Evolutionary conservation across 2,113 vertebrate genomes (phyloP), one percentile per base, ranked within the genome.

Genomic region (Petaurus breviceps): DNA sequence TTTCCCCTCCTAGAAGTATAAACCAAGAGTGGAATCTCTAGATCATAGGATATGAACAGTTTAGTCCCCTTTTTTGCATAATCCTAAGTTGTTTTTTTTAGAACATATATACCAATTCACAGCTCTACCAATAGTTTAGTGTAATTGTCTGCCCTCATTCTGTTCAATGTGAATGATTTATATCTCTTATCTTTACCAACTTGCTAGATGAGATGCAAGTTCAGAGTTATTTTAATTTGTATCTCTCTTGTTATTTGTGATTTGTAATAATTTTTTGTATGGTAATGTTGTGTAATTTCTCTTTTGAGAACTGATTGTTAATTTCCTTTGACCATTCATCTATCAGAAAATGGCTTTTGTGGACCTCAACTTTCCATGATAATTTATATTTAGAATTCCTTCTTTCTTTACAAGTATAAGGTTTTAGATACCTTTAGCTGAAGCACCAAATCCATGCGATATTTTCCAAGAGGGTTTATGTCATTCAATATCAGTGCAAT

Each of bases 401-500:
- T 54, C 26, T 28, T 22, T 61, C 94, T 90, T 94, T 12, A n/a
- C 47, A 84, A 50, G 84, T 11, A 6, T 26, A 7, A 90, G 1
- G 0, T 95, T 94, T 90, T 95, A 94, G 68, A 93, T 98, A 99
- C 99, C 99, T 99, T 99, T 50, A 99, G 98, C 94, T 99, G 99
- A 94, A 99, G 98, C 61, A 99, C 99, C 96, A 99, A 98, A 97
- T 99, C 99, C 99, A 99, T 99, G 31, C 99, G 99, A 97, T 99
- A 98, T 98, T 99, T 99, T 51, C 99, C 99, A 95, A 99, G 99
- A 31, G 99, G 99, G 93, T 99, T 99, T 98, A 99, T 99, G 97
- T 99, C 98, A 97, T 99, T 99, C 54, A 99, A 98, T 97, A 99
- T 99, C 96, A 99, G 98, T 2, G 99, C 99, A 93, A 99, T 99